Evolutionary conservation across 2,888 invertebrate species (phyloP).

Genomic region (Lasioglossum lativentre): DNA sequence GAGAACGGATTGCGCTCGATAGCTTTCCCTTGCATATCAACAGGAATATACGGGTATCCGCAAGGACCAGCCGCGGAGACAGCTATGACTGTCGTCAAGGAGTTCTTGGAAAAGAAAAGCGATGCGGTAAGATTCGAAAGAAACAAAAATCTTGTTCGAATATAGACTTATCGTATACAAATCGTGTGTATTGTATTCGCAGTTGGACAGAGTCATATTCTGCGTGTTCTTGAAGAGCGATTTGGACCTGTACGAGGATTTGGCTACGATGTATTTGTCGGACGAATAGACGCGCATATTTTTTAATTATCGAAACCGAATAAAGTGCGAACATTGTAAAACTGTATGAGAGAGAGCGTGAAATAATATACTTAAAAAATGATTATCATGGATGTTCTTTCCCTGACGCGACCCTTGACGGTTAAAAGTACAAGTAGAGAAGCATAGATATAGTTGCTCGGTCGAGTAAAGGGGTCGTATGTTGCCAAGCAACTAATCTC

Average conservation of each 20-base stretch:
- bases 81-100: slow-evolving; percentile 89
- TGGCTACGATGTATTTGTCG: slow-evolving; percentile 91
- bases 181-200: slow-evolving; percentile 50
- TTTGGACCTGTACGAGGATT: slow-evolving; percentile 89
- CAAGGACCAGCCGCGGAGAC: slow-evolving; percentile 91
- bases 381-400: slow-evolving; percentile 26
- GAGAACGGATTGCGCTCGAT: slow-evolving; percentile 88
- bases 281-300: slow-evolving; percentile 76
- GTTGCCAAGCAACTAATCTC: no score
- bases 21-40: slow-evolving; percentile 96
- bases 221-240: slow-evolving; percentile 92
- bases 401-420: slow-evolving; percentile 1
- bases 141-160: rapidly evolving
- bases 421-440: no score
- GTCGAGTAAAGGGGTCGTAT: no score
- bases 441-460: no score
- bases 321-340: slow-evolving; percentile 14
- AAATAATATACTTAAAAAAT: slow-evolving; percentile 56
- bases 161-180: not conserved
- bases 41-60: slow-evolving; percentile 96
- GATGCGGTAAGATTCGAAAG: slow-evolving; percentile 78
- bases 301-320: slow-evolving; percentile 4
- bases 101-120: slow-evolving; percentile 87
- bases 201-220: slow-evolving; percentile 91
- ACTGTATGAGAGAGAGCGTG: slow-evolving; percentile 42